Evolutionary conservation across 2,888 invertebrate species (phyloP).

Genomic region (Molanna angustata): DNA sequence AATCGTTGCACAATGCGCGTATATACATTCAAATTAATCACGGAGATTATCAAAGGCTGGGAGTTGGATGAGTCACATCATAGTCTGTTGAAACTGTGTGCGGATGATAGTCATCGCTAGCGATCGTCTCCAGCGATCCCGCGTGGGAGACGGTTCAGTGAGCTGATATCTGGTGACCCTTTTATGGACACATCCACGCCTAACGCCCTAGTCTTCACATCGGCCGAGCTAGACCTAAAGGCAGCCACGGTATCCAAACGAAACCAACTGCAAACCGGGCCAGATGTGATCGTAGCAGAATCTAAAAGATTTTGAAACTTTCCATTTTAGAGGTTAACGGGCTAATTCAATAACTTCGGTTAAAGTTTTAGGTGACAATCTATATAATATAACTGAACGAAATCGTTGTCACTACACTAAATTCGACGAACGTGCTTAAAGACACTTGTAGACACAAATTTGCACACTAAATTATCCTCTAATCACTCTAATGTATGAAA

Average conservation of each 20-base stretch:
- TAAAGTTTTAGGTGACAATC: too few relatives aligned
- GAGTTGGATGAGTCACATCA: constrained; percentile 18
- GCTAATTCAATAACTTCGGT: constrained; percentile 1
- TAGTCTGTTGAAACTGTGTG: constrained; percentile 23
- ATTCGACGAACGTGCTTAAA: too few relatives aligned
- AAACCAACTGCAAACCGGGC: background rate
- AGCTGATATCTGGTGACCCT: constrained; percentile 24
- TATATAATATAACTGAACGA: too few relatives aligned
- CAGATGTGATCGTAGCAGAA: background rate
- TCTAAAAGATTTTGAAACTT: too few relatives aligned
- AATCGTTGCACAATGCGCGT: constrained; percentile 3
- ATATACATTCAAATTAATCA: background rate
- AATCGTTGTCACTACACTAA: too few relatives aligned
- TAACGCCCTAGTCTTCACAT: constrained; percentile 29
- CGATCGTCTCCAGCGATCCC: background rate
- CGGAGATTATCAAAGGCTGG: background rate
- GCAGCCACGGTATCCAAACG: too few relatives aligned
- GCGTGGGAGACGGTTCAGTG: background rate
- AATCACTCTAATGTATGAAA: too few relatives aligned
- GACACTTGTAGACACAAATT: too few relatives aligned
- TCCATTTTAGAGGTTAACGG: too few relatives aligned
- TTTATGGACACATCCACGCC: constrained; percentile 32
- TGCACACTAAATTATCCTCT: too few relatives aligned
- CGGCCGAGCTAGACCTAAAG: constrained; percentile 17
- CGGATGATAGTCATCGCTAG: constrained; percentile 24